These are phyloP conservation scores for Enteromius thamalakanensis DNA, from an alignment of 2,797 vertebrate genomes.

Conservation along the genomic window DNA sequence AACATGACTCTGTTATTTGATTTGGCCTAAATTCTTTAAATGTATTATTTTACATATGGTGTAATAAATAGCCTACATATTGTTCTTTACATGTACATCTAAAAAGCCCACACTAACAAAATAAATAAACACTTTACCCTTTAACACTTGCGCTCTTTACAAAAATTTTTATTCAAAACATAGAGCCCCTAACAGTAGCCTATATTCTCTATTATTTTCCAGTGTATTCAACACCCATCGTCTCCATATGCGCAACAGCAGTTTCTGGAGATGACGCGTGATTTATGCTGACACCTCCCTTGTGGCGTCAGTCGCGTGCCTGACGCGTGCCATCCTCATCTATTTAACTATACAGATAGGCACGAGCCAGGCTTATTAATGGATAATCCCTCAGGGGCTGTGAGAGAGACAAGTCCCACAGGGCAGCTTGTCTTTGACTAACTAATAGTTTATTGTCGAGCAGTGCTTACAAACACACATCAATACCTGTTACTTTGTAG, in stretches of 20 bases:
- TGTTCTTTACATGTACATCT: background rate
- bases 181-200: background rate
- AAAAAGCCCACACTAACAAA: no score
- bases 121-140: no score
- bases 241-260: constrained; percentile 48
- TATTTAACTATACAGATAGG: constrained; percentile 61
- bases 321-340: constrained; percentile 73
- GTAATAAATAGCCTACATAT: background rate
- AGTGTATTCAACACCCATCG: background rate
- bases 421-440: constrained; percentile 14
- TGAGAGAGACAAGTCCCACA: constrained; percentile 38
- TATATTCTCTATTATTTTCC: background rate
- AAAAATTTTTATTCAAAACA: background rate
- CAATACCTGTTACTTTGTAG: background rate
- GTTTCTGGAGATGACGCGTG: constrained; percentile 46
- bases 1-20: background rate
- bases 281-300: constrained; percentile 24
- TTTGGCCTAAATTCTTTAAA: background rate
- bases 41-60: background rate
- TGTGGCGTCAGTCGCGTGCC: constrained; percentile 69
- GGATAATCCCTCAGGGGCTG: constrained; percentile 15
- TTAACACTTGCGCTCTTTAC: background rate
- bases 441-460: background rate
- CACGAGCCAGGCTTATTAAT: constrained; percentile 57
- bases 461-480: background rate